These are phyloP conservation scores for Engraulis encrasicolus DNA, from an alignment of 2,113 vertebrate species.

Conservation along the genomic window DNA sequence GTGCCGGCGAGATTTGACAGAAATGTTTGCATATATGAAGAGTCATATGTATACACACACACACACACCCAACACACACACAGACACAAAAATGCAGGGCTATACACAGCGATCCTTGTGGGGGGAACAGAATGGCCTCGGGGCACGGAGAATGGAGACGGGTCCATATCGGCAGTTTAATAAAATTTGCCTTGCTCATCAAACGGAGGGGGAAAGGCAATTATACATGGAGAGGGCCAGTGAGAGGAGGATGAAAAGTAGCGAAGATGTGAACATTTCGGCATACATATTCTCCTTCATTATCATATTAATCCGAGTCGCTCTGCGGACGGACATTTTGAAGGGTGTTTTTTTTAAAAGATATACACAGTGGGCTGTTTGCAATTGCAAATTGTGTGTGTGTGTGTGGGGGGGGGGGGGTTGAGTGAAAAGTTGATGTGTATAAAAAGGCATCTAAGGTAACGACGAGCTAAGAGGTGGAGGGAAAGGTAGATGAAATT, in stretches of 20 bases:
- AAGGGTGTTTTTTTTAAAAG: neutral
- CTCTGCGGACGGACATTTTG: conserved; percentile 9
- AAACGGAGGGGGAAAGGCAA: conserved; percentile 40
- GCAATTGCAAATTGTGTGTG: conserved; percentile 4
- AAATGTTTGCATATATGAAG: conserved; percentile 81
- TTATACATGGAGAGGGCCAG: conserved; percentile 43
- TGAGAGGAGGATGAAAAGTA: conserved; percentile 37
- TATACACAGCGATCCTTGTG: conserved; percentile 37
- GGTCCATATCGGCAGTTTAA: conserved; percentile 47
- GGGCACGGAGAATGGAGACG: conserved; percentile 40
- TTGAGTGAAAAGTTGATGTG: neutral
- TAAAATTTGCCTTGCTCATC: conserved; percentile 50
- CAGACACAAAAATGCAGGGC: conserved; percentile 24
- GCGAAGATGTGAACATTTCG: conserved; percentile 30
- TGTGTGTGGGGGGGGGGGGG: too few relatives aligned
- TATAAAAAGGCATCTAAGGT: neutral
- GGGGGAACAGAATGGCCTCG: conserved; percentile 26
- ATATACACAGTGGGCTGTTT: neutral
- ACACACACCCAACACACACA: conserved; percentile 60
- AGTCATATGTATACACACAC: conserved; percentile 67
- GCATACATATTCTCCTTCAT: conserved; percentile 32
- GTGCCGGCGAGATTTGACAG: conserved; percentile 75
- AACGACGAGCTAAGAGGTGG: neutral
- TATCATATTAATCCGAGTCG: conserved; percentile 37
- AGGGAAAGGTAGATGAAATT: neutral